Base-by-base conservation (phyloP, 1,140 invertebrate genomes). In the Doryteuthis pealeii region DNA sequence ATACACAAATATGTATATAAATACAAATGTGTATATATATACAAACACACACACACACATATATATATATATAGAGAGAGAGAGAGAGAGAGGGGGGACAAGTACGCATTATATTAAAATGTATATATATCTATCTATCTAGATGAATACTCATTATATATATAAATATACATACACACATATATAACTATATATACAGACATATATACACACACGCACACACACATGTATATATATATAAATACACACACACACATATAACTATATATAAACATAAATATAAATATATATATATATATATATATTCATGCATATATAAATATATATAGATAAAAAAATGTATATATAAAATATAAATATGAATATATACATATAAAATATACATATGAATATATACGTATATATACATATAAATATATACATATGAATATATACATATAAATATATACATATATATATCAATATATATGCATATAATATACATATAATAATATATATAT, bases 381-480 rank as follows among this genome's bases (percentile, higher is more conserved):
- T 58, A 58, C 15, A 58, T 58, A 58, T 58, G 15, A 5, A 58
- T 58, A 58, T 58, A 58, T 58, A 58, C 15, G n/a, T 49, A 49
- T 49, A 49, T 49, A 49, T 49, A 18, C 18, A 49, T 49, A 49
- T 49, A 18, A 10, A 49, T n/a, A n/a, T n/a, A n/a, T n/a, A n/a
- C n/a, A n/a, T 58, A 58, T 58, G 15, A 5, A 58, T 58, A 58
- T 58, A 58, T 58, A 58, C 15, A 58, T 58, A 58, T 58, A 58
- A 5, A 58, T 58, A 58, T 58, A 58, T 58, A 58, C 15, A 58
- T 58, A 18, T 6, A 18, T 58, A 58, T 58, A 58, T 26, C 2
- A 5, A 18, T 58, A 58, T 58, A 58, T 58, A 58, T 58, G 15
- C 15, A 58, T 58, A 18, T 58, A 26, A 4, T 58, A 58, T 28